A percentile compares a stretch with the other conserved stretches of the same genome.
These are phyloP conservation scores for Dolichallabes microphthalmus DNA, from an alignment of 2,113 vertebrate species.

Conservation along the genomic window DNA sequence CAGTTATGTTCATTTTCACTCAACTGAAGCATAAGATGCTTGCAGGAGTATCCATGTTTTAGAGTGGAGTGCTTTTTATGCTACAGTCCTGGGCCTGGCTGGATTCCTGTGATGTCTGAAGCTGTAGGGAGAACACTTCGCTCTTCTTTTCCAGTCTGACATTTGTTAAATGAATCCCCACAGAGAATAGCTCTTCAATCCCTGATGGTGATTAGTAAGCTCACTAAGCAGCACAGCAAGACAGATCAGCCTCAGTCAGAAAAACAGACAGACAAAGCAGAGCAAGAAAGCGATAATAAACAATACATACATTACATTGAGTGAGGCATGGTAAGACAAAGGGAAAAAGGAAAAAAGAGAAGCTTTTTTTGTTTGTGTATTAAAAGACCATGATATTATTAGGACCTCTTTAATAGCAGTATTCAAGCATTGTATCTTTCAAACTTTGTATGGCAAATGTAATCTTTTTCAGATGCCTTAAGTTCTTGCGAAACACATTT, in stretches of 20 bases:
- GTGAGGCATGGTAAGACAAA: neutral
- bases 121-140: constrained; percentile 55
- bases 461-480: too few species aligned
- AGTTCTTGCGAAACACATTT: too few species aligned
- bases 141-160: constrained; percentile 51
- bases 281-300: neutral
- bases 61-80: constrained; percentile 44
- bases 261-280: neutral
- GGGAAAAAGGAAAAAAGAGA: neutral
- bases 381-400: neutral
- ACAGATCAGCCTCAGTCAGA: constrained; percentile 32
- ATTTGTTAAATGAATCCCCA: constrained; percentile 56
- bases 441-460: neutral
- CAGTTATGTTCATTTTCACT: constrained; percentile 4
- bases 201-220: constrained; percentile 51
- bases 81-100: constrained; percentile 46
- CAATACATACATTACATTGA: neutral
- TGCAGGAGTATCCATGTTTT: constrained; percentile 27
- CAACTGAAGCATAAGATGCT: constrained; percentile 44
- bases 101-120: constrained; percentile 42
- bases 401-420: neutral
- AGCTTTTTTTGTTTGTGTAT: neutral
- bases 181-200: constrained; percentile 33
- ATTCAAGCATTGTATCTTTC: neutral
- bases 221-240: constrained; percentile 9